A percentile compares a stretch with the other conserved stretches of the same genome.
phyloP scores from a whole-genome alignment of 1,140 invertebrate species.

The Zaprionus taronus region DNA sequence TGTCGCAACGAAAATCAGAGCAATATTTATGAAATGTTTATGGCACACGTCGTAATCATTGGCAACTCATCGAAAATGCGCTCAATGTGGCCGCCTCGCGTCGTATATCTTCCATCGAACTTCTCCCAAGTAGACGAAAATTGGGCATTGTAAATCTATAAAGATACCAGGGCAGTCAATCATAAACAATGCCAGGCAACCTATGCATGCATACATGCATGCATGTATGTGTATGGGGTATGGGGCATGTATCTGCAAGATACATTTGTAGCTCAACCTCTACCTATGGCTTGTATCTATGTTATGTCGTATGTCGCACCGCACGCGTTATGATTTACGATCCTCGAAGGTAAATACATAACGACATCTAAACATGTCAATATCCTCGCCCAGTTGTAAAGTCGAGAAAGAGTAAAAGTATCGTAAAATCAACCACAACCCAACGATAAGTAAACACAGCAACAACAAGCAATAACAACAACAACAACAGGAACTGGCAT shows the following conservation, averaged over 20 bases:
- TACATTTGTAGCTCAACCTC: slow-evolving; percentile 13
- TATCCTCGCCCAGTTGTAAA: slow-evolving; percentile 79
- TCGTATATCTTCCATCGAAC: slow-evolving; percentile 72
- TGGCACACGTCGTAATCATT: slow-evolving; percentile 79
- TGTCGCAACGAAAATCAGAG: slow-evolving; percentile 82
- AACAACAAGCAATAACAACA: slow-evolving; percentile 51
- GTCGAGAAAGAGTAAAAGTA: slow-evolving; percentile 77
- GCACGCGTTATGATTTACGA: slow-evolving; percentile 81
- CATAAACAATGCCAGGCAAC: slow-evolving; percentile 22
- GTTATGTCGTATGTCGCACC: slow-evolving; percentile 25
- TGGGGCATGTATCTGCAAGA: slow-evolving; percentile 21
- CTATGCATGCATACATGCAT: not conserved
- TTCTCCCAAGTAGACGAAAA: slow-evolving; percentile 82
- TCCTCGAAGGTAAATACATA: slow-evolving; percentile 74
- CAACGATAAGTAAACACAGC: slow-evolving; percentile 72
- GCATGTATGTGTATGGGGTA: not conserved
- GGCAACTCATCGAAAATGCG: slow-evolving; percentile 69
- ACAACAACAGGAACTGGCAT: slow-evolving; percentile 28
- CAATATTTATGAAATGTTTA: slow-evolving; percentile 82
- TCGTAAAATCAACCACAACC: slow-evolving; percentile 64
- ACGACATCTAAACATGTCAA: slow-evolving; percentile 83
- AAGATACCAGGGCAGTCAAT: slow-evolving; percentile 61
- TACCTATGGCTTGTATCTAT: slow-evolving; percentile 2
- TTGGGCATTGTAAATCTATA: slow-evolving; percentile 80
- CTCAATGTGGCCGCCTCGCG: slow-evolving; percentile 32